These are phyloP conservation scores for Telmatochromis sp. DNA, from an alignment of 2,113 vertebrate species.

Conservation along the genomic window DNA sequence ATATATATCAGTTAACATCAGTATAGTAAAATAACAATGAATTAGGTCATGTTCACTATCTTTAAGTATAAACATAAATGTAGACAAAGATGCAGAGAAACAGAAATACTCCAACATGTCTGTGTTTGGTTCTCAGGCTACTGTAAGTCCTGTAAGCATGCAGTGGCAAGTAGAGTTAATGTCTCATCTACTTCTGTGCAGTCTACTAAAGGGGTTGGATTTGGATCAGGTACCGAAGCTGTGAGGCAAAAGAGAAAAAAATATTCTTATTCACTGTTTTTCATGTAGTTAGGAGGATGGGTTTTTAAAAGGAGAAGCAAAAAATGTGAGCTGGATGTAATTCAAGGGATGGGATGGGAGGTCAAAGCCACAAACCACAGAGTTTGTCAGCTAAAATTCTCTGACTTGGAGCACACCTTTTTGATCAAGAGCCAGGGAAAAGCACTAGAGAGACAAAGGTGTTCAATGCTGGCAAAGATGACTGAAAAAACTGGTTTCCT, in stretches of 20 bases:
- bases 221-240: not conserved
- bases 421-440: constrained; percentile 28
- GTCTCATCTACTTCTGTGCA: not conserved
- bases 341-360: not conserved
- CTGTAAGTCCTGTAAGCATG: not conserved
- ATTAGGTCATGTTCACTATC: not conserved
- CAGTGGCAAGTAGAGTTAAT: not conserved
- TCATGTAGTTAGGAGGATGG: not conserved
- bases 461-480: constrained; percentile 35
- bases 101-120: not conserved
- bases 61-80: not conserved
- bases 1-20: not conserved
- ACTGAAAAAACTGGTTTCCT: constrained; percentile 60
- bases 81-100: not conserved
- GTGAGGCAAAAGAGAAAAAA: not conserved
- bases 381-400: not conserved
- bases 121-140: not conserved
- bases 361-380: not conserved
- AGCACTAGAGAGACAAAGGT: constrained; percentile 22
- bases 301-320: not conserved
- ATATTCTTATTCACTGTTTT: not conserved
- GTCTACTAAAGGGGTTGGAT: not conserved
- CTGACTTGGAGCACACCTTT: constrained; percentile 31
- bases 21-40: not conserved
- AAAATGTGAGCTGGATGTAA: not conserved